phyloP scores from a whole-genome alignment of 2,113 vertebrate species.

The Aegithalos caudatus region DNA sequence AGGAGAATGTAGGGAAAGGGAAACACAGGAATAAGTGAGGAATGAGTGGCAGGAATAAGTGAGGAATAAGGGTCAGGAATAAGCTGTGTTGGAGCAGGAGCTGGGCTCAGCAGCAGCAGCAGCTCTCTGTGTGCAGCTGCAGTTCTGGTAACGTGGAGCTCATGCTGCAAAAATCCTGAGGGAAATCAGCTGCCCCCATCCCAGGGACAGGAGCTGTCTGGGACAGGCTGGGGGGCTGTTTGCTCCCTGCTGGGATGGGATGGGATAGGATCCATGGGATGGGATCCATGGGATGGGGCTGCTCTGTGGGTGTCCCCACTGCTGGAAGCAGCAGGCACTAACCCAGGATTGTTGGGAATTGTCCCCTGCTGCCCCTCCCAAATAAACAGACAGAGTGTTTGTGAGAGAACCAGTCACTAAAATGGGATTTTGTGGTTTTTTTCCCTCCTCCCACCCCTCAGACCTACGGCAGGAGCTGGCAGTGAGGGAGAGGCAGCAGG shows the following conservation, averaged over 20 bases:
- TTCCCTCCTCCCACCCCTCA: constrained; percentile 25
- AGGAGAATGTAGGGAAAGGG: fast-evolving
- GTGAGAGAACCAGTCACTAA: neutral
- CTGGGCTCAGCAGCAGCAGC: neutral
- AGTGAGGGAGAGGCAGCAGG: constrained; percentile 90
- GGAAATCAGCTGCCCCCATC: fast-evolving
- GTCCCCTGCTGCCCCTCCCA: neutral
- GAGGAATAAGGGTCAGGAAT: too few species aligned
- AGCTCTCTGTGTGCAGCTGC: neutral
- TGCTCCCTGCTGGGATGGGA: neutral
- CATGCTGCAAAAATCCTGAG: neutral
- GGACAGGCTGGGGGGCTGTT: neutral
- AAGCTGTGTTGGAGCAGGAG: neutral
- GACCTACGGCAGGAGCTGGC: constrained; percentile 95
- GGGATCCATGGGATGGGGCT: neutral
- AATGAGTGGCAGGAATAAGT: too few species aligned
- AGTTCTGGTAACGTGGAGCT: neutral
- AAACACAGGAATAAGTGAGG: neutral
- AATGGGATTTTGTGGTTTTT: neutral
- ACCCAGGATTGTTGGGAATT: neutral
- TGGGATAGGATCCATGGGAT: neutral
- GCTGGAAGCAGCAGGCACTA: neutral
- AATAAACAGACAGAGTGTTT: neutral
- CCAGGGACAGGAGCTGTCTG: neutral
- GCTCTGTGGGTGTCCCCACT: neutral